A percentile compares a stretch with the other conserved stretches of the same genome.
Evolutionary conservation across 1,140 invertebrate species (phyloP).

Genomic region (Cepaea nemoralis): DNA sequence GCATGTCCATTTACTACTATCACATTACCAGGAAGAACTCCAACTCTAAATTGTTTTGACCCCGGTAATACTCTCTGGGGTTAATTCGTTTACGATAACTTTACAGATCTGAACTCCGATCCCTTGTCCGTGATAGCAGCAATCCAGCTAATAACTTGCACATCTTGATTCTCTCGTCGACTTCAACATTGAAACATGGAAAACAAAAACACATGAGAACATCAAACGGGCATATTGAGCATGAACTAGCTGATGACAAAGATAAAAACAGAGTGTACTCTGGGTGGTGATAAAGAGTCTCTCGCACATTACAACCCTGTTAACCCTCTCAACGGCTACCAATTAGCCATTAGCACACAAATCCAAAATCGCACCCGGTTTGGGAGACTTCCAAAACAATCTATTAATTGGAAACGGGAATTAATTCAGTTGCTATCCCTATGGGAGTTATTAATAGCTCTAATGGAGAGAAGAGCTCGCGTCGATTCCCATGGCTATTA

Average conservation of each 20-base stretch:
- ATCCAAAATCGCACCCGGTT: conserved; percentile 24
- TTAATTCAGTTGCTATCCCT: conserved; percentile 21
- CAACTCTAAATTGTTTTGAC: too few species aligned
- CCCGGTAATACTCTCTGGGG: background rate
- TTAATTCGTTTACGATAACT: too few species aligned
- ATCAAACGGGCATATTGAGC: background rate
- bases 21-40: too few species aligned
- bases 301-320: background rate
- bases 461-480: conserved; percentile 32
- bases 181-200: background rate
- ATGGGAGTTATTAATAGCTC: conserved; percentile 39
- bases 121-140: background rate
- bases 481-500: conserved; percentile 33
- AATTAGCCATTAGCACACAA: conserved; percentile 37
- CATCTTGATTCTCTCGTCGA: background rate
- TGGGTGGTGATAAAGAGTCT: background rate
- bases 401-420: conserved; percentile 40
- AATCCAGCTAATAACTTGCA: conserved; percentile 9
- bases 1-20: too few species aligned
- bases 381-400: conserved; percentile 35
- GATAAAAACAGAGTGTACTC: conserved; percentile 4
- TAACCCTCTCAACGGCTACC: conserved; percentile 7
- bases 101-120: background rate
- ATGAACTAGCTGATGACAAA: background rate
- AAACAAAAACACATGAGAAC: background rate